phyloP scores from a whole-genome alignment of 2,888 invertebrate genomes.

The Phrixothrix hirtus region DNA sequence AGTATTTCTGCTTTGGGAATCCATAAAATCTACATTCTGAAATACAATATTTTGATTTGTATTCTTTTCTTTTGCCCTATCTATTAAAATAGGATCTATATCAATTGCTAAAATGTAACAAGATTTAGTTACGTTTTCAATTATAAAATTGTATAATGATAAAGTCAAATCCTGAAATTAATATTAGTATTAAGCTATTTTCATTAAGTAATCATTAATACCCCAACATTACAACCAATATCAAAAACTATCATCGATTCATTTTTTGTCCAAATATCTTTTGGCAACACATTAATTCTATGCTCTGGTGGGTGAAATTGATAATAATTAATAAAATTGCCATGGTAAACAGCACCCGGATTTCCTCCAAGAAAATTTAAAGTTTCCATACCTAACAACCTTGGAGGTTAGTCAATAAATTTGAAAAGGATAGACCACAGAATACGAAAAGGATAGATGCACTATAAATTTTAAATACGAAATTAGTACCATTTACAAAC shows the following conservation, averaged over 20 bases:
- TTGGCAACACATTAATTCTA: conserved; percentile 67
- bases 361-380: conserved; percentile 61
- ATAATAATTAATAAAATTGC: conserved; percentile 89
- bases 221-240: conserved; percentile 80
- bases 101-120: conserved; percentile 70
- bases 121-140: conserved; percentile 51
- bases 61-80: conserved; percentile 66
- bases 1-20: conserved; percentile 44
- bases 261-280: conserved; percentile 54
- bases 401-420: too few species aligned
- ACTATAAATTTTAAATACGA: too few species aligned
- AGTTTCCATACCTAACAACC: conserved; percentile 15
- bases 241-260: conserved; percentile 63
- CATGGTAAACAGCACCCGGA: conserved; percentile 78
- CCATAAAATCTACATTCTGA: conserved; percentile 65
- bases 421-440: too few species aligned
- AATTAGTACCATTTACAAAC: too few species aligned
- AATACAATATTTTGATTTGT: conserved; percentile 59
- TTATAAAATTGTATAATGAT: conserved; percentile 61
- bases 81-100: conserved; percentile 71
- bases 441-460: too few species aligned
- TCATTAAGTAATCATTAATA: conserved; percentile 44
- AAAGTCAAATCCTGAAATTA: conserved; percentile 66
- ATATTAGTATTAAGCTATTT: conserved; percentile 32
- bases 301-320: conserved; percentile 74